phyloP scores from a whole-genome alignment of 2,113 vertebrate species.

The Vireo altiloquus region DNA sequence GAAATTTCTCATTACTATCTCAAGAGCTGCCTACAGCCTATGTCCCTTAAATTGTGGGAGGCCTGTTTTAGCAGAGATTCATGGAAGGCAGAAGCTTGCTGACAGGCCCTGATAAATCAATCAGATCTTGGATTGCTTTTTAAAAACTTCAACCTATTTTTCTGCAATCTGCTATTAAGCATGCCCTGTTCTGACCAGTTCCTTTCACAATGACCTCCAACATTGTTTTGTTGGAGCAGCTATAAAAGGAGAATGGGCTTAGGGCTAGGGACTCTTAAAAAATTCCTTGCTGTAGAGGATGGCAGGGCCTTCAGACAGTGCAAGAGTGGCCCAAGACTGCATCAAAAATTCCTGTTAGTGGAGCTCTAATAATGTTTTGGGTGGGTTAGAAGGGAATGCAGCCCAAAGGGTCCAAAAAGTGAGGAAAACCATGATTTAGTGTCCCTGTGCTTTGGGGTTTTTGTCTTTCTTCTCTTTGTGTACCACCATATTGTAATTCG shows the following conservation, averaged over 20 bases:
- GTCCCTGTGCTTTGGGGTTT: neutral
- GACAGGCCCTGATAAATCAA: constrained; percentile 21
- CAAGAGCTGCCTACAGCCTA: neutral
- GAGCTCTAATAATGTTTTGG: neutral
- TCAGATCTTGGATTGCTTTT: neutral
- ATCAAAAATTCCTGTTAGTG: neutral
- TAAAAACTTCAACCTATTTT: constrained; percentile 7
- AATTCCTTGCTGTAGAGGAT: neutral
- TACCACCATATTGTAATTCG: neutral
- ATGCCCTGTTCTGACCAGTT: neutral
- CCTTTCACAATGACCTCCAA: neutral
- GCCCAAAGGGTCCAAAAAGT: neutral
- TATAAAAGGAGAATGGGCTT: neutral
- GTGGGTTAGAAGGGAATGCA: neutral
- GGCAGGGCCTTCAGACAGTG: neutral
- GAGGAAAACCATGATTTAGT: neutral
- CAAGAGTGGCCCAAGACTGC: neutral
- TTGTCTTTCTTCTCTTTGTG: neutral
- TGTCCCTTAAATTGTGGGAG: neutral
- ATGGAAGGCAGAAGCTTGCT: neutral
- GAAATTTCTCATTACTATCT: neutral
- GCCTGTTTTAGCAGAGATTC: neutral
- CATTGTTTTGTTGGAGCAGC: neutral
- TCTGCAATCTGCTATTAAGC: neutral
- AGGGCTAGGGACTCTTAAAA: neutral